Evolutionary conservation across 2,888 invertebrate species (phyloP), one percentile per base, ranked within the genome.

Genomic region (Zaprionus obscuricornis): DNA sequence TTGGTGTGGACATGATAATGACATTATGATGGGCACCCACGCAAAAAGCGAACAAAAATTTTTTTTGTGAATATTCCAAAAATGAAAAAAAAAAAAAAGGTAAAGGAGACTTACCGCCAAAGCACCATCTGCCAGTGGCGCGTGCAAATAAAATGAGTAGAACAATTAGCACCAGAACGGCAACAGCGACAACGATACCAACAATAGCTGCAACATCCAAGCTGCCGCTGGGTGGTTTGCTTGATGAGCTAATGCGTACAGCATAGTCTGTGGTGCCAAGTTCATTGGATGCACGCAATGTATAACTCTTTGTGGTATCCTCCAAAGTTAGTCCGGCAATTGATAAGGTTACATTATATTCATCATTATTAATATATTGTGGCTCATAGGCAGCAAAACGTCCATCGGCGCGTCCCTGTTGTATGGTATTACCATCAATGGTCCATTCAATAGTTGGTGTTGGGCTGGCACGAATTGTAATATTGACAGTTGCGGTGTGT

Each of bases 41-140:
- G 63, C 47, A 57, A 60, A 36, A 74, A 68, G 66, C 58, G 42
- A 62, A 59, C 55, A 24, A 29, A n/a, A n/a, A n/a, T n/a, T n/a
- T n/a, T n/a, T n/a, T n/a, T n/a, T n/a, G n/a, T n/a, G n/a, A n/a
- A n/a, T n/a, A n/a, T n/a, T n/a, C n/a, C n/a, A 17, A 50, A 20
- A n/a, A 14, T 37, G 14, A 13, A 17, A 33, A 33, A 46, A 26
- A 18, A 33, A 27, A 27, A 17, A 18, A 6, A 20, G 5, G 18
- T 5, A n/a, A 14, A 16, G 4, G 14, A 0, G 7, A 88, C 95
- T 94, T 91, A 96, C 96, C 96, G 90, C 94, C 94, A 90, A 96
- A 96, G 91, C 96, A 96, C 96, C 96, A 96, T 89, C 95, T 92
- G 85, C 95, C 95, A 62, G 95, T 95, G 63, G 94, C 94, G 79